Conservation (phyloP, 1,140 invertebrate species). For the Pseudomyrmex cubaensis region DNA sequence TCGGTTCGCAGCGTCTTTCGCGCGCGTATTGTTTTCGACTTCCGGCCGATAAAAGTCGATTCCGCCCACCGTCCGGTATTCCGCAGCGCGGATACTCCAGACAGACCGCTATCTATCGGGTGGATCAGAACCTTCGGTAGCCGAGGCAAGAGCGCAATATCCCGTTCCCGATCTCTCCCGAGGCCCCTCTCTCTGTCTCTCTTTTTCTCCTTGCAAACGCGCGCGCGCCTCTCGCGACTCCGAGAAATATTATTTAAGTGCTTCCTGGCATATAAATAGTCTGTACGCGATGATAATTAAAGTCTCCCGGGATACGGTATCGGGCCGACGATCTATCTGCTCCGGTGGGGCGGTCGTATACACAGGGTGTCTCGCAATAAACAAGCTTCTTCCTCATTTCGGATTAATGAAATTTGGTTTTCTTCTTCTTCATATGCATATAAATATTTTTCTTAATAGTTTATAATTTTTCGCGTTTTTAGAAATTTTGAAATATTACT, state of each 20-base stretch:
- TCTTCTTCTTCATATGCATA: not conserved
- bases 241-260: constrained; percentile 85
- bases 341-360: constrained; percentile 64
- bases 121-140: constrained; percentile 79
- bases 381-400: not conserved
- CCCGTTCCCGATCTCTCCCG: constrained; percentile 76
- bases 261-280: constrained; percentile 85
- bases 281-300: constrained; percentile 85
- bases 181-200: not conserved
- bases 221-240: constrained; percentile 70
- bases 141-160: constrained; percentile 75
- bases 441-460: not conserved
- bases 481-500: no score
- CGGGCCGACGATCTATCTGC: constrained; percentile 74
- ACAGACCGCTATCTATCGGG: constrained; percentile 75
- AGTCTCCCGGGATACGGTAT: constrained; percentile 75
- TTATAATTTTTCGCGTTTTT: not conserved
- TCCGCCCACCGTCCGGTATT: constrained; percentile 76
- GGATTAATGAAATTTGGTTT: not conserved
- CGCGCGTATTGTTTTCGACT: constrained; percentile 83
- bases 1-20: constrained; percentile 67
- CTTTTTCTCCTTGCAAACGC: constrained; percentile 23
- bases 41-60: constrained; percentile 82
- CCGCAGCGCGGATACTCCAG: constrained; percentile 56
- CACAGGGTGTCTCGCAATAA: constrained; percentile 41